Base-by-base conservation (phyloP, 2,797 vertebrate genomes). In the Oryzias sinensis region DNA sequence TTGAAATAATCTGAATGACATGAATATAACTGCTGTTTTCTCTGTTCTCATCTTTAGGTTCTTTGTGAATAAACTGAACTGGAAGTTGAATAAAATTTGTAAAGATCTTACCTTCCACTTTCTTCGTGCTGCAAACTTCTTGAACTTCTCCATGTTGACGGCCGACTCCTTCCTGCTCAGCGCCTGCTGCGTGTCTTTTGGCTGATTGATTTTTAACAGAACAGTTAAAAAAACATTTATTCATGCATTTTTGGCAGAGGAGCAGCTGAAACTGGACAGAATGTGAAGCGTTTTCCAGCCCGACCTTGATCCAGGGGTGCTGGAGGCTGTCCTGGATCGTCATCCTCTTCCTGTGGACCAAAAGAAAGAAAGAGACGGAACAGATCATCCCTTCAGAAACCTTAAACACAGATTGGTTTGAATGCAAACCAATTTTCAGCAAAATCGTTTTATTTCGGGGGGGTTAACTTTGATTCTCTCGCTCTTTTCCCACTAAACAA, bases 61-160 rank as follows among this genome's bases (percentile, higher is more conserved):
- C 27, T 33, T 33, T 8, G 6, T 33, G 9, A 33, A 33, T 1
- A 33, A 33, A 3, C 9, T 3, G 9, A 11, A 27, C 6, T 6
- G 6, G 6, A 11, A 33, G 33, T 11, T 33, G 33, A 33, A 3
- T 33, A 6, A 27, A 27, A 27, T 27, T 6, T 27, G 27, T 9
- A 33, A 33, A 11, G 0, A 2, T 54, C 72, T 74, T 88, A 99
- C 97, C 92, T 99, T 99, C 97, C 97, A 99, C 81, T 98, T 99
- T 62, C 94, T 93, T 58, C 97, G 91, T 65, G 97, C 97, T 61
- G 97, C 95, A 59, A 99, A 98, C 90, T 96, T 98, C 76, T 98
- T 99, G 76, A 99, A 98, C 85, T 99, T 99, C 56, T 99, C 97
- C 96, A 99, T 98, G 87, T 99, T 99, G 68, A 99, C 97, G 1